Evolutionary conservation across 2,888 invertebrate species (phyloP), one percentile per base, ranked within the genome.

Genomic region (Phyllotreta cruciferae): DNA sequence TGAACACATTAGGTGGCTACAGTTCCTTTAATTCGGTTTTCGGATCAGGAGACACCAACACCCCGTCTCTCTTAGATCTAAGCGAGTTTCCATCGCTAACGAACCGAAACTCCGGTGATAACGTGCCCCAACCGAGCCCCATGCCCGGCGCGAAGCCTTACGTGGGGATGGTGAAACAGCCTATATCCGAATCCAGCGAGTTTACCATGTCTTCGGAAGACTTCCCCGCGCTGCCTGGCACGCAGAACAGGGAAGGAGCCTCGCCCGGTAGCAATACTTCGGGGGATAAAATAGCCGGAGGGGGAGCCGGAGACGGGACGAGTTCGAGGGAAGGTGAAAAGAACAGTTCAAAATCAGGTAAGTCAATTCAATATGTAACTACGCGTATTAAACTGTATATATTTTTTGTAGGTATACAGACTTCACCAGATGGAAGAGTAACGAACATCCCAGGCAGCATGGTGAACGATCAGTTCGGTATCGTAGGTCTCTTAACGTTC

Each of bases 401-500:
- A 6, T 60, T 41, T 56, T 35, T 68, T 65, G 7, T 69, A 83
- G 97, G 97, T 76, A 96, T 98, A 79, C 95, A 96, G 84, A 97
- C 96, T 73, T 93, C 92, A 79, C 91, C 94, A 52, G 97, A 98
- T 85, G 97, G 97, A 90, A 93, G 94, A 85, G 96, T 99, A 78
- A 94, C 97, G 81, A 97, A 98, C 85, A 98, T 99, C 85, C 99
- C 99, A 68, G 90, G 91, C 73, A 94, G 94, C 79, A 99, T 99
- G 98, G 95, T 99, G 71, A 94, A 93, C 75, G 99, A 99, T 84
- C 99, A 99, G 85, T 99, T 97, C 82, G 99, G 99, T 75, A 98
- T 99, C 86, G 97, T 98, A 72, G 99, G 99, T 52, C 87, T 99
- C 74, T 85, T 99, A 82, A 96, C 98, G 73, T 98, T 98, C 84